Conservation (phyloP, 2,888 invertebrate genomes). For the Abrostola triplasia region DNA sequence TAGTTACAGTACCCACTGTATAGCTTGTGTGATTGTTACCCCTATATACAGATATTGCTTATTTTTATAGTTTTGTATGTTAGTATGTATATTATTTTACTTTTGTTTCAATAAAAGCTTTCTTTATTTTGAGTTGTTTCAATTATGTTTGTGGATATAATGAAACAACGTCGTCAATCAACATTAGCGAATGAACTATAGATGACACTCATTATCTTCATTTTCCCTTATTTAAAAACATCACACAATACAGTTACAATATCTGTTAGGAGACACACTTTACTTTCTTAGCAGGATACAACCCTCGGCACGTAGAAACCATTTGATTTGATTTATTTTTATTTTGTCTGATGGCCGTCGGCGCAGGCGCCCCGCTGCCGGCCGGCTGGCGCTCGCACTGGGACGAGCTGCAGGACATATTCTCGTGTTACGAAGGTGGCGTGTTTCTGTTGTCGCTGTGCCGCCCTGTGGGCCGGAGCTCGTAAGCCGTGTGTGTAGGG, state of each 20-base stretch:
- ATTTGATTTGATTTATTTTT: conserved; percentile 27
- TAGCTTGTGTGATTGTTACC: conserved; percentile 45
- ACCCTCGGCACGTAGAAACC: no score
- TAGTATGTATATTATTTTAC: conserved; percentile 42
- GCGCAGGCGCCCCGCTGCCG: conserved; percentile 29
- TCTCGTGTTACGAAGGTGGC: conserved; percentile 67
- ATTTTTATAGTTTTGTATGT: conserved; percentile 36
- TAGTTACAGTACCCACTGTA: conserved; percentile 10
- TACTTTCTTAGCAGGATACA: background rate
- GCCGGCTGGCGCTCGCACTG: conserved; percentile 69
- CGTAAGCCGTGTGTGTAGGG: background rate
- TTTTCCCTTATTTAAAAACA: conserved; percentile 9
- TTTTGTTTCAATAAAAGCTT: conserved; percentile 45
- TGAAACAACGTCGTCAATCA: conserved; percentile 26
- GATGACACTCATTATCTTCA: conserved; percentile 5
- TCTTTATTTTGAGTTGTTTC: conserved; percentile 51
- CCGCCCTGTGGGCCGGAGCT: no score
- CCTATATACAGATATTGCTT: conserved; percentile 35
- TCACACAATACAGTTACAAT: conserved; percentile 2
- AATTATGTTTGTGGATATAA: conserved; percentile 44
- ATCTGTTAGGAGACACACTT: background rate
- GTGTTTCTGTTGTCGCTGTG: conserved; percentile 24
- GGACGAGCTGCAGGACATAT: conserved; percentile 78
- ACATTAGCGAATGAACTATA: conserved; percentile 7
- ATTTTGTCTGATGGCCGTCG: background rate